Percentiles rank a stretch among this genome's conserved stretches.
Evolutionary conservation across 2,113 vertebrate genomes (phyloP).

Genomic region (Lanius ludovicianus): DNA sequence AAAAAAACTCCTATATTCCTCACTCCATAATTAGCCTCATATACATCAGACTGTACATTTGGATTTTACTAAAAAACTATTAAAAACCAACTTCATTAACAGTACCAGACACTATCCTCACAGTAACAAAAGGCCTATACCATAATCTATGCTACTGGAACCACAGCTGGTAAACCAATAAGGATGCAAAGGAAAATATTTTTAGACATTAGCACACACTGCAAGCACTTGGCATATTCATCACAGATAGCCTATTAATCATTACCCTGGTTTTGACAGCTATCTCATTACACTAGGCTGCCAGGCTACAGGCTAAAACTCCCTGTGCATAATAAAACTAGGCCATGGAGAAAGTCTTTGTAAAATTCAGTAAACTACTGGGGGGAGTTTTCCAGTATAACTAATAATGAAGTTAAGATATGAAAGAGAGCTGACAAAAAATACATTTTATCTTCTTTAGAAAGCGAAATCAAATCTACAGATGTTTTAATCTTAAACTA

Average conservation of each 20-base stretch:
- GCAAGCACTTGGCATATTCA: constrained; percentile 17
- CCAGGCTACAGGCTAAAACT: constrained; percentile 49
- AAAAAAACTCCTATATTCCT: neutral
- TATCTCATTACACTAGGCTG: constrained; percentile 19
- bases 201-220: neutral
- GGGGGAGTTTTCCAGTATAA: neutral
- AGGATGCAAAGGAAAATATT: neutral
- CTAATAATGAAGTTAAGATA: neutral
- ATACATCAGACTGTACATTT: neutral
- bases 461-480: neutral
- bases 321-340: constrained; percentile 32
- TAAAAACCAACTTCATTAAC: neutral
- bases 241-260: constrained; percentile 54
- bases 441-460: neutral
- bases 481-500: neutral
- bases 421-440: neutral
- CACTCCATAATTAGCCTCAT: neutral
- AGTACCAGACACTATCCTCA: neutral
- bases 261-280: constrained; percentile 45
- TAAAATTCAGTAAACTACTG: neutral
- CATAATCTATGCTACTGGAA: neutral
- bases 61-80: neutral
- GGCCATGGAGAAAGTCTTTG: constrained; percentile 20
- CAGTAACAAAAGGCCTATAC: neutral
- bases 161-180: neutral